A percentile compares a stretch with the other conserved stretches of the same genome.
phyloP scores from a whole-genome alignment of 2,113 vertebrate species.

The Passer domesticus region DNA sequence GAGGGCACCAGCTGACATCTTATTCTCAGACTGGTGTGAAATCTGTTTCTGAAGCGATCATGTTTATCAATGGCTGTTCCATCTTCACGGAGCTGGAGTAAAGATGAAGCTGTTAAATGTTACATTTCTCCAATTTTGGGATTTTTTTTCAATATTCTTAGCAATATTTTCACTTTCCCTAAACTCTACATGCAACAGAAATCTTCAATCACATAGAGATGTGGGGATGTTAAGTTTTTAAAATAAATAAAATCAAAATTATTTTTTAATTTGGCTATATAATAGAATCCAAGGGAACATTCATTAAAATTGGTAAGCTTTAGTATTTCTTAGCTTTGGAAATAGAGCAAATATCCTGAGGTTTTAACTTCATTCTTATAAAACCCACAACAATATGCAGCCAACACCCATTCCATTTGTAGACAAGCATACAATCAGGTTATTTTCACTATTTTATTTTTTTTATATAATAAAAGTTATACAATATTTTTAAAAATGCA shows the following conservation, averaged over 20 bases:
- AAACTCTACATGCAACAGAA: neutral
- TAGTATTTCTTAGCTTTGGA: neutral
- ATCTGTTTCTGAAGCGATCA: neutral
- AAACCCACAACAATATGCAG: neutral
- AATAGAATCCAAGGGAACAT: neutral
- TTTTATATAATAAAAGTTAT: neutral
- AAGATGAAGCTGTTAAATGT: neutral
- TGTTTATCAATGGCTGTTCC: neutral
- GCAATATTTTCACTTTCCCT: neutral
- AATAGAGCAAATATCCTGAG: neutral
- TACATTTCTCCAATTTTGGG: neutral
- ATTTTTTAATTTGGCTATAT: neutral
- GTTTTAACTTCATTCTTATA: neutral
- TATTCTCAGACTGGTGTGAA: slow-evolving; percentile 32
- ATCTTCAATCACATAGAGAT: neutral
- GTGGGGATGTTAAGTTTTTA: neutral
- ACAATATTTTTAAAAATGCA: neutral
- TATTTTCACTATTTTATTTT: neutral
- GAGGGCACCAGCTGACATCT: slow-evolving; percentile 70
- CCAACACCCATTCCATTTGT: neutral
- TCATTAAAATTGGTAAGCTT: neutral
- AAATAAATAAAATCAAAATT: neutral
- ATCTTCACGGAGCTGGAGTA: neutral
- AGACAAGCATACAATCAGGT: neutral
- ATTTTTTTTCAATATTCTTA: neutral